Conservation (phyloP, 2,888 invertebrate genomes). For the Danaus chrysippus region DNA sequence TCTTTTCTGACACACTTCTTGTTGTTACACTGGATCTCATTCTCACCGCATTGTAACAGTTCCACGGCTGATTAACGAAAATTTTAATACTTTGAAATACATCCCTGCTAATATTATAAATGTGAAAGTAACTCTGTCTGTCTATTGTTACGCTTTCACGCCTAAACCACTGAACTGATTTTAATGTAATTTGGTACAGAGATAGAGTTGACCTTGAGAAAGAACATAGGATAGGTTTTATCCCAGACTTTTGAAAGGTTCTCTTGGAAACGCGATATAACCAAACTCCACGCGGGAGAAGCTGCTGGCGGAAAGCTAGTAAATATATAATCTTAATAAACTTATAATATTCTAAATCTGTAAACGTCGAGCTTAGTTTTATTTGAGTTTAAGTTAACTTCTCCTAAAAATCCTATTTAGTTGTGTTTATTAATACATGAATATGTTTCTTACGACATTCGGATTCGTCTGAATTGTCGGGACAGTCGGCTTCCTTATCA, state of each 20-base stretch:
- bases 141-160: too few relatives aligned
- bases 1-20: constrained; percentile 85
- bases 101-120: not conserved
- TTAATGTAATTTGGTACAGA: too few relatives aligned
- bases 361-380: not conserved
- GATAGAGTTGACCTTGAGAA: too few relatives aligned
- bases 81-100: not conserved
- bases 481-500: constrained; percentile 87
- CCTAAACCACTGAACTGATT: too few relatives aligned
- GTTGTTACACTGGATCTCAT: constrained; percentile 86
- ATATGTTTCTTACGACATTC: constrained; percentile 80
- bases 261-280: too few relatives aligned
- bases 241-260: too few relatives aligned
- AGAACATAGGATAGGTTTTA: too few relatives aligned
- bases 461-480: constrained; percentile 86
- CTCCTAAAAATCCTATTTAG: not conserved
- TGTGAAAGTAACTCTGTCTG: too few relatives aligned
- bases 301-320: too few relatives aligned
- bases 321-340: not conserved
- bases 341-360: not conserved
- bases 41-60: constrained; percentile 83
- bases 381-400: not conserved
- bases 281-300: too few relatives aligned
- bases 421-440: not conserved
- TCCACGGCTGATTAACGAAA: constrained; percentile 51